Evolutionary conservation across 2,113 vertebrate genomes (phyloP).

Genomic region (Neodon shergylaensis): DNA sequence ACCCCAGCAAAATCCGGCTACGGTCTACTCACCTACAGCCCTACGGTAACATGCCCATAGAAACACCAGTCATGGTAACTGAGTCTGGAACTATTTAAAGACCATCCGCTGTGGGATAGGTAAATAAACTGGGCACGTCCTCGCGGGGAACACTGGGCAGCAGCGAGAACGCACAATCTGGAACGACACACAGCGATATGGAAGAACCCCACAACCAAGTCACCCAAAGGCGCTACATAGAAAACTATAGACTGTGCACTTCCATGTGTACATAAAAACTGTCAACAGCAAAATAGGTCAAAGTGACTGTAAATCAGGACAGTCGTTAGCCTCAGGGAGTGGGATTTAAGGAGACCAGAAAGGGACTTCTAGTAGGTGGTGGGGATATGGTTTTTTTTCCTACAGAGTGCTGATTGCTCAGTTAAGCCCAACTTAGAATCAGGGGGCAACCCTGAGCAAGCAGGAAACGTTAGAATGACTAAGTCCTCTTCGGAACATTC

Average conservation of each 20-base stretch:
- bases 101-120: neutral
- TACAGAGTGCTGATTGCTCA: neutral
- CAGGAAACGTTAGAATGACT: neutral
- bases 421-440: neutral
- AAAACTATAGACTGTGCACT: neutral
- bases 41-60: neutral
- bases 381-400: neutral
- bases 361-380: neutral
- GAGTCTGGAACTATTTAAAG: neutral
- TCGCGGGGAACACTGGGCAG: neutral
- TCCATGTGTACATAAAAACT: neutral
- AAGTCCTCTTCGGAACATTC: neutral
- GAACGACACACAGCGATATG: neutral
- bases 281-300: neutral
- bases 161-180: neutral
- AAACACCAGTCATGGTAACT: neutral
- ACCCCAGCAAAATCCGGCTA: neutral
- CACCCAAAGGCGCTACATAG: neutral
- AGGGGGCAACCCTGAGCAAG: neutral
- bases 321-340: neutral
- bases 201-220: neutral
- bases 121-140: neutral
- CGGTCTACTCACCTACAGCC: neutral
- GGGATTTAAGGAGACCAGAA: neutral
- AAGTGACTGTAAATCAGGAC: neutral